Conservation (phyloP, 2,797 vertebrate genomes). For the Potorous gilbertii region DNA sequence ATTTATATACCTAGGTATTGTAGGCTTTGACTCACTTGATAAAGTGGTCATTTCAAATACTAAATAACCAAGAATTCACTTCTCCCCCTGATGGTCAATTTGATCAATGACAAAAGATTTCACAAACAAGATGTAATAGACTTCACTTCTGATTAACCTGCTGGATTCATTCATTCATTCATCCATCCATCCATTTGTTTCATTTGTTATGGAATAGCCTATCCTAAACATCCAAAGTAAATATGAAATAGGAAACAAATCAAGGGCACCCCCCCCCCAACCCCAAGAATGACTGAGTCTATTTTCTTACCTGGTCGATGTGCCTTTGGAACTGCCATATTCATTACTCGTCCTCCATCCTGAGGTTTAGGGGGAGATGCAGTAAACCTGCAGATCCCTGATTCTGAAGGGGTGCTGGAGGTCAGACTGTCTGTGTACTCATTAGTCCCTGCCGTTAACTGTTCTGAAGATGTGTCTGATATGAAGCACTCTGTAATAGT, state of each 20-base stretch:
- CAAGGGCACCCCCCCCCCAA: too few species aligned
- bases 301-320: constrained; percentile 95
- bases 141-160: not conserved
- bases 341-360: constrained; percentile 96
- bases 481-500: constrained; percentile 99
- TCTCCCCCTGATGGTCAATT: not conserved
- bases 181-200: not conserved
- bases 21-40: not conserved
- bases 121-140: not conserved
- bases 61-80: not conserved
- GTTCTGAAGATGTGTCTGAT: constrained; percentile 98
- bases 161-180: not conserved
- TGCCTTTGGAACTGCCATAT: constrained; percentile 98
- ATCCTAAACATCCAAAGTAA: accelerated
- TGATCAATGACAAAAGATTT: not conserved
- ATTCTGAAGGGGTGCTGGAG: constrained; percentile 99
- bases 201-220: not conserved
- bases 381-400: constrained; percentile 98
- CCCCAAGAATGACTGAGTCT: accelerated
- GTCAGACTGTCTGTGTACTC: constrained; percentile 99
- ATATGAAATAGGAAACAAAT: accelerated
- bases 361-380: constrained; percentile 98
- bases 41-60: not conserved
- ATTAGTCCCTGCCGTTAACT: constrained; percentile 98
- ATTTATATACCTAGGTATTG: not conserved